These are phyloP conservation scores for Plusia festucae DNA, from an alignment of 2,888 invertebrate genomes.

Conservation along the genomic window DNA sequence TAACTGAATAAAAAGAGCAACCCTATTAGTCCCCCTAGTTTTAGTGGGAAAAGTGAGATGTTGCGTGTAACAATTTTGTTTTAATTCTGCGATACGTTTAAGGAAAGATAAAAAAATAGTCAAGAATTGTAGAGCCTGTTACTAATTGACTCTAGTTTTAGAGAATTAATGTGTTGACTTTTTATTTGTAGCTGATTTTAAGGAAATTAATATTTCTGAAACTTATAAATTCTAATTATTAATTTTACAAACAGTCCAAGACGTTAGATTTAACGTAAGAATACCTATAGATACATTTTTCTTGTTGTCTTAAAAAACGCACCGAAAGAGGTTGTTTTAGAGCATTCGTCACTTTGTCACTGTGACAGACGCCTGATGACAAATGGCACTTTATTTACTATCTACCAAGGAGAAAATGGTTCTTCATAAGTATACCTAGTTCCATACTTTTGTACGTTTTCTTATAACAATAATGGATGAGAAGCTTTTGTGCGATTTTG, in stretches of 20 bases:
- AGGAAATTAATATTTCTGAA: no score
- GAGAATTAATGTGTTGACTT: no score
- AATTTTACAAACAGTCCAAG: no score
- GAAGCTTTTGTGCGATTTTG: no score
- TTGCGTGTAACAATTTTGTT: slow-evolving; percentile 54
- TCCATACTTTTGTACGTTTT: no score
- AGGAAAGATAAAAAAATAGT: no score
- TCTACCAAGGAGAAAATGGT: slow-evolving; percentile 17
- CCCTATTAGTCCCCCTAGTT: slow-evolving; percentile 77
- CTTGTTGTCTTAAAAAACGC: background rate
- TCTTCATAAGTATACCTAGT: slow-evolving; percentile 18
- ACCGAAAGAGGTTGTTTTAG: slow-evolving; percentile 18
- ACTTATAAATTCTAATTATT: no score
- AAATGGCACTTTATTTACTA: slow-evolving; percentile 39
- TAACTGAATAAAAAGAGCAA: slow-evolving; percentile 80
- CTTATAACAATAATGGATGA: no score
- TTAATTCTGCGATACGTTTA: slow-evolving; percentile 47
- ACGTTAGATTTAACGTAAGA: no score
- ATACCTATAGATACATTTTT: background rate
- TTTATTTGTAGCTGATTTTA: no score
- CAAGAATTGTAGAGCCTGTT: no score
- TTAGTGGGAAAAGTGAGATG: slow-evolving; percentile 71
- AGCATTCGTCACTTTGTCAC: slow-evolving; percentile 27
- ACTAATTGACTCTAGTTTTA: no score
- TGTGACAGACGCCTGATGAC: slow-evolving; percentile 38